These are phyloP conservation scores for Grallaria varia DNA, from an alignment of 2,113 vertebrate genomes.

Conservation along the genomic window DNA sequence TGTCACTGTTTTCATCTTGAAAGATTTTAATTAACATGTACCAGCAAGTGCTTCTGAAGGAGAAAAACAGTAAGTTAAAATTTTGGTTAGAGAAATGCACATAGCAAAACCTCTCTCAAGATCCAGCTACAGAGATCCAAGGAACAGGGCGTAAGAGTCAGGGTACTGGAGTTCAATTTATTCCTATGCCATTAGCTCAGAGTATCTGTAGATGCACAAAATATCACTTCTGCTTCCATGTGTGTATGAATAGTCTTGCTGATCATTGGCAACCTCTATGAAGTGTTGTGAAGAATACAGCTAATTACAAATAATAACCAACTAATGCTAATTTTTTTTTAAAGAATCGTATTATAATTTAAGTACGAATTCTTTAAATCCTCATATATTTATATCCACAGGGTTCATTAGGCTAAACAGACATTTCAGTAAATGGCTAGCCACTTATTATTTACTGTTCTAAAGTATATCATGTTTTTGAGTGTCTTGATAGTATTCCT, in stretches of 20 bases:
- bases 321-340: not conserved
- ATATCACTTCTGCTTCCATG: not conserved
- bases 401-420: not conserved
- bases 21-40: not conserved
- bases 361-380: not conserved
- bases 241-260: not conserved
- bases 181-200: not conserved
- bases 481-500: not conserved
- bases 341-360: not conserved
- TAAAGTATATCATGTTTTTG: not conserved
- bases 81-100: not conserved
- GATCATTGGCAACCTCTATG: not conserved
- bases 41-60: not conserved
- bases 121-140: not conserved
- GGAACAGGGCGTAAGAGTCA: not conserved
- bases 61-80: not conserved
- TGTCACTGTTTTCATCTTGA: not conserved
- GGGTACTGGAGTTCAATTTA: not conserved
- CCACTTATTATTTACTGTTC: not conserved
- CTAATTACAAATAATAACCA: constrained; percentile 11
- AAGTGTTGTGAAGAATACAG: not conserved
- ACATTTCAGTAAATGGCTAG: not conserved
- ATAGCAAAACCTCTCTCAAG: not conserved
- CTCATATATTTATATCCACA: not conserved
- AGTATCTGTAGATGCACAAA: not conserved